Conservation (phyloP, 2,797 vertebrate species). For the Malacoctenus gilli region DNA sequence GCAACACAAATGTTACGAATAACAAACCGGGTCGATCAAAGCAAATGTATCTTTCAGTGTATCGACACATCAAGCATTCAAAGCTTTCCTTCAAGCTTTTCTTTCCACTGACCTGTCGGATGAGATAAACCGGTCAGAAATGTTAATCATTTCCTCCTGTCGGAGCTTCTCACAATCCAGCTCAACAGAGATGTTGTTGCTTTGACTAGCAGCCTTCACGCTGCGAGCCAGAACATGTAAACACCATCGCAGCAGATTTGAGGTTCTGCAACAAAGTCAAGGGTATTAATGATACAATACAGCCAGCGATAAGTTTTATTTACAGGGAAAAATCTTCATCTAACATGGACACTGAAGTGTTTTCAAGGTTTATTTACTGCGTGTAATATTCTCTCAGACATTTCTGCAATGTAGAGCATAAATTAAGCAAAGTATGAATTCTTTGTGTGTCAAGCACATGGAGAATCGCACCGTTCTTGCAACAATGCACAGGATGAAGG, state of each 20-base stretch:
- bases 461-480: too few relatives aligned
- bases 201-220: constrained; percentile 37
- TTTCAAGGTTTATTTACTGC: too few relatives aligned
- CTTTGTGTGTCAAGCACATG: too few relatives aligned
- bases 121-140: neutral
- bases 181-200: constrained; percentile 32
- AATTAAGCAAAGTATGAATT: too few relatives aligned
- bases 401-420: too few relatives aligned
- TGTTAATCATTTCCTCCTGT: neutral
- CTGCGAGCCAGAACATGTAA: constrained; percentile 34
- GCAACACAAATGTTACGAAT: too few relatives aligned
- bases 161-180: constrained; percentile 26
- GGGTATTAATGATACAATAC: constrained; percentile 12
- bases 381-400: too few relatives aligned
- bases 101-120: constrained; percentile 14
- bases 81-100: too few relatives aligned
- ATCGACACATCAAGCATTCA: too few relatives aligned
- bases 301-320: constrained; percentile 6
- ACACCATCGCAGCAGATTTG: constrained; percentile 21
- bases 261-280: constrained; percentile 19
- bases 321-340: too few relatives aligned
- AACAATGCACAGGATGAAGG: too few relatives aligned
- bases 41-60: neutral
- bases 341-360: neutral
- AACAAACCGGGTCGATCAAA: too few relatives aligned